These are phyloP conservation scores for Caenorhabditis brenneri DNA, from an alignment of 1,140 invertebrate genomes.

Conservation along the genomic window DNA sequence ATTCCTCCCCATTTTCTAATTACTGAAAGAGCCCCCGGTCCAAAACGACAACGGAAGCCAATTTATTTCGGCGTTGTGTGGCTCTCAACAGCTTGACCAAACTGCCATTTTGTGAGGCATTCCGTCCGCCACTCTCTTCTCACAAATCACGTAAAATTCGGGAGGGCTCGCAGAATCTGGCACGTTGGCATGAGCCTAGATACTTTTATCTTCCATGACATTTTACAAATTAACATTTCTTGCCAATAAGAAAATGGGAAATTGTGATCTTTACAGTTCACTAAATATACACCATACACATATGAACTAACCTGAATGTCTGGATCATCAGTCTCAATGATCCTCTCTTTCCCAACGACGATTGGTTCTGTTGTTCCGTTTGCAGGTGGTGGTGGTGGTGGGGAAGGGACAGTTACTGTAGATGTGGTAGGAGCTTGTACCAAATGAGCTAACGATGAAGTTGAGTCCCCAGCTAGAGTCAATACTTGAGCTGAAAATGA, in stretches of 20 bases:
- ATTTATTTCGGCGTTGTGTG: constrained; percentile 20
- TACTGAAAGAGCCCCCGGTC: neutral
- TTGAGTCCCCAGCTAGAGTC: neutral
- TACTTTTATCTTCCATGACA: neutral
- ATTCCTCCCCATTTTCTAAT: neutral
- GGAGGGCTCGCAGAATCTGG: constrained; percentile 29
- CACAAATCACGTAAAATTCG: constrained; percentile 42
- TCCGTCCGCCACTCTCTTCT: neutral
- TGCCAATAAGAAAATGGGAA: neutral
- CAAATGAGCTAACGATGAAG: neutral
- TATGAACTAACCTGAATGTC: constrained; percentile 44
- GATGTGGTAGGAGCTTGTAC: neutral
- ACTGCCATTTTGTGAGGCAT: constrained; percentile 18
- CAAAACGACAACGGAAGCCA: neutral
- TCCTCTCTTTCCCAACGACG: neutral
- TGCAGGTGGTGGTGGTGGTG: neutral
- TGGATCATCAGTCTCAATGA: constrained; percentile 47
- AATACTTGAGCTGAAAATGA: neutral
- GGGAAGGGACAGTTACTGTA: neutral
- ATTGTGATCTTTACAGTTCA: neutral
- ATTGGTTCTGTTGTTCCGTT: neutral
- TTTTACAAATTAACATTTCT: neutral
- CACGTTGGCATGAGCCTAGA: constrained; percentile 8
- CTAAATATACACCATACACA: neutral
- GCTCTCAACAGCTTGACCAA: neutral